phyloP scores from a whole-genome alignment of 1,140 invertebrate genomes.

The Thaumatotibia leucotreta region DNA sequence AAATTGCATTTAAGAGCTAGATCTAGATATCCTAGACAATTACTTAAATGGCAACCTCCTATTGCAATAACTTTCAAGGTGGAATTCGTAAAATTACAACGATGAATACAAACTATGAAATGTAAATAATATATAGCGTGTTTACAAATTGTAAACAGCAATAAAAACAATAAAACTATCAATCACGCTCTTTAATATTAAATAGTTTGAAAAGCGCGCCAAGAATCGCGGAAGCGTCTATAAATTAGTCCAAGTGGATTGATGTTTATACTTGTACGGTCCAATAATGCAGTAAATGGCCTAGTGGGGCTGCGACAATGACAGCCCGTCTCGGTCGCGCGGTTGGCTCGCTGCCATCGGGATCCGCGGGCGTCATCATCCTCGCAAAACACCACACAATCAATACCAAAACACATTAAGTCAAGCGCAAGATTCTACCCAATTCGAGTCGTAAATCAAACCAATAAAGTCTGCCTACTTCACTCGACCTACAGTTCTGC shows the following conservation, averaged over 20 bases:
- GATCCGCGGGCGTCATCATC: slow-evolving; percentile 37
- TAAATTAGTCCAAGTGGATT: slow-evolving; percentile 27
- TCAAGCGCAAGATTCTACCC: background rate
- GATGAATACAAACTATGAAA: background rate
- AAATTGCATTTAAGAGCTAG: background rate
- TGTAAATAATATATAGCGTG: background rate
- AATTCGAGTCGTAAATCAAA: background rate
- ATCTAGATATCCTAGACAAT: background rate
- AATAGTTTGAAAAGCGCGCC: background rate
- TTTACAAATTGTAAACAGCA: background rate
- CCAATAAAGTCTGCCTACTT: background rate
- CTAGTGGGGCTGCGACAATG: slow-evolving; percentile 34
- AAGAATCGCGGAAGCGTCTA: slow-evolving; percentile 18
- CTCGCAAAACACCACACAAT: background rate
- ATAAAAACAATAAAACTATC: background rate
- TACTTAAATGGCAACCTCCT: background rate
- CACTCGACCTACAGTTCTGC: background rate
- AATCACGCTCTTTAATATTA: background rate
- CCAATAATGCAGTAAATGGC: slow-evolving; percentile 25
- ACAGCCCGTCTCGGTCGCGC: slow-evolving; percentile 34
- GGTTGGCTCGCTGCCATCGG: slow-evolving; percentile 36
- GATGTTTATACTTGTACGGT: slow-evolving; percentile 24
- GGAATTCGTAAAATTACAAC: background rate
- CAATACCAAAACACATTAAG: background rate
- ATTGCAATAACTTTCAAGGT: background rate